Evolutionary conservation across 2,888 invertebrate genomes (phyloP).

Genomic region (Saturnia japonica): DNA sequence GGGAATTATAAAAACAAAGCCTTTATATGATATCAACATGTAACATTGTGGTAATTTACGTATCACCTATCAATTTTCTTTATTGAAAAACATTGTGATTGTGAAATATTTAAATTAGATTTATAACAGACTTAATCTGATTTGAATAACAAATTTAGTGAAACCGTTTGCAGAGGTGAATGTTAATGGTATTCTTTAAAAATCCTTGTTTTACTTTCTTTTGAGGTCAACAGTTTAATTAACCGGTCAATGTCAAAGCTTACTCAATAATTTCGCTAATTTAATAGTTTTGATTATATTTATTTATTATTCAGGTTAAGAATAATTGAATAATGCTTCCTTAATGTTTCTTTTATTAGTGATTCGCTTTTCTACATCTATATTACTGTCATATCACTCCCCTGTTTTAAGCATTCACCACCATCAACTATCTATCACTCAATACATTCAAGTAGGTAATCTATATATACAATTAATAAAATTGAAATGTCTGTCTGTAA

Average conservation of each 20-base stretch:
- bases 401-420: too few relatives aligned
- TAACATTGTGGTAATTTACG: not conserved
- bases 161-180: slow-evolving; percentile 15
- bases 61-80: not conserved
- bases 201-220: slow-evolving; percentile 22
- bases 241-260: slow-evolving; percentile 29
- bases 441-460: too few relatives aligned
- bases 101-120: slow-evolving; percentile 19
- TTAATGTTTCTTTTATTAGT: too few relatives aligned
- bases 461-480: too few relatives aligned
- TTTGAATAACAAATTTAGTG: slow-evolving; percentile 19
- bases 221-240: slow-evolving; percentile 16
- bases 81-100: slow-evolving; percentile 11
- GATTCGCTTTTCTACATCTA: too few relatives aligned
- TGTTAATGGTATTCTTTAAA: slow-evolving; percentile 15
- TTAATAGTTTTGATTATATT: slow-evolving; percentile 10
- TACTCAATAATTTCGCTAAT: slow-evolving; percentile 15
- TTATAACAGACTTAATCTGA: not conserved
- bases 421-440: too few relatives aligned
- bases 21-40: not conserved
- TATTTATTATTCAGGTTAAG: slow-evolving; percentile 21
- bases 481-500: too few relatives aligned
- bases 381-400: too few relatives aligned
- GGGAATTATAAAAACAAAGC: not conserved
- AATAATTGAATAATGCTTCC: too few relatives aligned